These are phyloP conservation scores for Coptotermes formosanus DNA, from an alignment of 1,140 invertebrate species.

Conservation along the genomic window DNA sequence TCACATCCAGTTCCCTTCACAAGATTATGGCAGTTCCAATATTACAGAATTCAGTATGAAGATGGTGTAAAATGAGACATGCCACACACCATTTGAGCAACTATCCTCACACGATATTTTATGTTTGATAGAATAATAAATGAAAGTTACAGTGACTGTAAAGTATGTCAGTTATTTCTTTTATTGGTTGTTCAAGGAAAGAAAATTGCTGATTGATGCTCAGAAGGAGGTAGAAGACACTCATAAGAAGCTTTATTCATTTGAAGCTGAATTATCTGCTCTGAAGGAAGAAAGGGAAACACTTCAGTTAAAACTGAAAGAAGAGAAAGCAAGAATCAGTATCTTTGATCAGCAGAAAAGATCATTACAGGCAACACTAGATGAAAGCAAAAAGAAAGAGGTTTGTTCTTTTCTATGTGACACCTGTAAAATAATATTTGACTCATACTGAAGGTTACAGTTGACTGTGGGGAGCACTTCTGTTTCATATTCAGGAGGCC, in stretches of 20 bases:
- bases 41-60: no score
- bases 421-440: no score
- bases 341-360: conserved; percentile 53
- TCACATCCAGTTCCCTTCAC: no score
- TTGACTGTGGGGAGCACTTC: no score
- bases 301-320: conserved; percentile 52
- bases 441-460: no score
- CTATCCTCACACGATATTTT: background rate
- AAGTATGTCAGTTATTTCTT: background rate
- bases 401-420: conserved; percentile 42
- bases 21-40: no score
- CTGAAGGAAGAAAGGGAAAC: conserved; percentile 55
- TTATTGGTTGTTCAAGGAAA: conserved; percentile 13
- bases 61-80: no score
- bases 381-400: conserved; percentile 52
- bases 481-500: no score
- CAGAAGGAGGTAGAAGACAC: background rate
- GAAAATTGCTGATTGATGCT: background rate
- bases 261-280: conserved; percentile 53
- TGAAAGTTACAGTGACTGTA: no score
- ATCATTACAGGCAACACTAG: conserved; percentile 49
- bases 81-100: no score
- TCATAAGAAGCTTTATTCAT: conserved; percentile 41
- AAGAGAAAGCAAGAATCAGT: conserved; percentile 51
- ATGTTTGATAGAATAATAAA: background rate